These are phyloP conservation scores for Heliconius aoede DNA, from an alignment of 2,888 invertebrate species.

Conservation along the genomic window DNA sequence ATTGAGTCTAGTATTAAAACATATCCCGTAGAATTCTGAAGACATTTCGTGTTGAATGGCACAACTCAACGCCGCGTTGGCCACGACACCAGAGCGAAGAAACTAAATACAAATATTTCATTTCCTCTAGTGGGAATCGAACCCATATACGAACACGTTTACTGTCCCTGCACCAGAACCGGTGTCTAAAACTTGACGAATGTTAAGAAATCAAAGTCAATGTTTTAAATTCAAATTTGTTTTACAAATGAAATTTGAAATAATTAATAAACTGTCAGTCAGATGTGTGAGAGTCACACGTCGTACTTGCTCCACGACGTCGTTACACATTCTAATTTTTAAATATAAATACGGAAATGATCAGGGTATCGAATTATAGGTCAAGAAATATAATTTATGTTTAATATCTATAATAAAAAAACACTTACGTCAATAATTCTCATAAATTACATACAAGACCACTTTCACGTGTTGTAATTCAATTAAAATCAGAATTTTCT, in stretches of 20 bases:
- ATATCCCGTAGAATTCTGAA: no score
- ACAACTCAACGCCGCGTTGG: no score
- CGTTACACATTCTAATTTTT: background rate
- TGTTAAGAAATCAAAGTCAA: background rate
- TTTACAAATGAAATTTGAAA: background rate
- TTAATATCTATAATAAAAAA: conserved; percentile 4
- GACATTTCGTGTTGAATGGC: no score
- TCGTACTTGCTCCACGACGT: background rate
- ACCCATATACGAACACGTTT: no score
- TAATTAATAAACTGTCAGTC: background rate
- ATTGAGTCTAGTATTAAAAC: background rate
- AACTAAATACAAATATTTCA: no score
- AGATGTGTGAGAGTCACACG: background rate
- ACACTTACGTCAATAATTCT: background rate
- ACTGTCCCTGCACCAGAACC: no score
- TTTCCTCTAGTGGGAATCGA: no score
- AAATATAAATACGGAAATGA: background rate
- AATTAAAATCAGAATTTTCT: background rate
- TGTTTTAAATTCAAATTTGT: no score
- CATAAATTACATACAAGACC: background rate
- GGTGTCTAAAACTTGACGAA: background rate
- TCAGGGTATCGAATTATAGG: background rate
- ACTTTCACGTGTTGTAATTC: conserved; percentile 11
- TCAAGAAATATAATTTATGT: background rate
- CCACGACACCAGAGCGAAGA: no score